Evolutionary conservation across 2,797 vertebrate genomes (phyloP).

Genomic region (Lagorchestes hirsutus): DNA sequence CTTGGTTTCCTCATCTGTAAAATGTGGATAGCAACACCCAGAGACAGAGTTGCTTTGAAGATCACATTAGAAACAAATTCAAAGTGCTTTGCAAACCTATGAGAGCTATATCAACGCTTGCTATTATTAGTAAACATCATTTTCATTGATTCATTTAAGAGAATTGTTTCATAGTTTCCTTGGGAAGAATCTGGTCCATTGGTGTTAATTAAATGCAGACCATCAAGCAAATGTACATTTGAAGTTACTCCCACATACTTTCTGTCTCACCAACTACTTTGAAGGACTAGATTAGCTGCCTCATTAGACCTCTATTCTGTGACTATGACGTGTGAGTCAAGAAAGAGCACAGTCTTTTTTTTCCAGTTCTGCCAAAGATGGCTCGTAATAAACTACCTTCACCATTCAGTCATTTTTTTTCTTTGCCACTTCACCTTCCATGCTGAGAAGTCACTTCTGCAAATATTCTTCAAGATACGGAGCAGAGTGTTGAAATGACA

Average conservation of each 20-base stretch:
- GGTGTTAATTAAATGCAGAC: slow-evolving; percentile 45
- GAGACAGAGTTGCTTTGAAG: background rate
- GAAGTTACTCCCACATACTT: background rate
- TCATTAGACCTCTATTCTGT: background rate
- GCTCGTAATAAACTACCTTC: slow-evolving; percentile 55
- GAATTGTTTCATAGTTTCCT: slow-evolving; percentile 42
- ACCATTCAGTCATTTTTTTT: slow-evolving; percentile 52
- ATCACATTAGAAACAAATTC: background rate
- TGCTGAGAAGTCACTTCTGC: slow-evolving; percentile 66
- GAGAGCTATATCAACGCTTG: background rate
- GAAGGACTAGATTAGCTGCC: background rate
- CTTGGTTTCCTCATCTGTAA: background rate
- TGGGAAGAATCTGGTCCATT: slow-evolving; percentile 32
- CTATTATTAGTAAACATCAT: background rate
- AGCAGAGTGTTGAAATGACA: slow-evolving; percentile 61
- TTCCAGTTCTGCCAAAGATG: slow-evolving; percentile 19
- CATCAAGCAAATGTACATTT: slow-evolving; percentile 3
- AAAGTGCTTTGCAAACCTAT: background rate
- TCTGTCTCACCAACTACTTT: background rate
- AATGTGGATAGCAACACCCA: background rate
- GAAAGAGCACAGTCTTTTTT: background rate
- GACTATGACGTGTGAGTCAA: background rate
- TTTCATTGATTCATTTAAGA: background rate
- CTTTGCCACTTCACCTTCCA: slow-evolving; percentile 53
- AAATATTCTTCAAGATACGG: slow-evolving; percentile 56